A percentile compares a stretch with the other conserved stretches of the same genome.
phyloP scores from a whole-genome alignment of 2,797 vertebrate species.

The Huso huso region DNA sequence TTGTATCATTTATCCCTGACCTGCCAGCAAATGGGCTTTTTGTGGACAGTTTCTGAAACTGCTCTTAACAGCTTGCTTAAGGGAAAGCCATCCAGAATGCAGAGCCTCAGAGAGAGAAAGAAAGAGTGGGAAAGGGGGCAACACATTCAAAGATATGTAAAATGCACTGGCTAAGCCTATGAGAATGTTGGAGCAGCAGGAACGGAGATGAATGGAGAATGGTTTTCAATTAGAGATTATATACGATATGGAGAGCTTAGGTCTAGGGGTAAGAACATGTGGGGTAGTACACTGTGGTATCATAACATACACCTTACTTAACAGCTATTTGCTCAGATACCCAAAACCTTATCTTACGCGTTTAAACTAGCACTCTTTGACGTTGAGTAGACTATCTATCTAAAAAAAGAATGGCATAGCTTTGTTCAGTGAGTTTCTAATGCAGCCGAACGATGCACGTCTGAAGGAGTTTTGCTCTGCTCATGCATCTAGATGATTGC shows the following conservation, averaged over 20 bases:
- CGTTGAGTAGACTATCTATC: neutral
- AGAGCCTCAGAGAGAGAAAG: slow-evolving; percentile 21
- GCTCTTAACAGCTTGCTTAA: slow-evolving; percentile 60
- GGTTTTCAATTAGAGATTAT: too few species aligned
- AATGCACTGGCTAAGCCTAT: slow-evolving; percentile 35
- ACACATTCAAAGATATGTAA: slow-evolving; percentile 37
- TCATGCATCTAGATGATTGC: neutral
- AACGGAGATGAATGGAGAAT: too few species aligned
- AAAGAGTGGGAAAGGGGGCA: slow-evolving; percentile 18
- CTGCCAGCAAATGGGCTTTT: slow-evolving; percentile 59
- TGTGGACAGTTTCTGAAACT: slow-evolving; percentile 58
- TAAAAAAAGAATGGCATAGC: neutral
- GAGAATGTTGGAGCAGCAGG: neutral
- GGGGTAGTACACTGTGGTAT: too few species aligned
- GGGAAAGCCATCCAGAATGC: slow-evolving; percentile 43
- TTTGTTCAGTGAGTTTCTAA: neutral
- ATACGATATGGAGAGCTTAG: too few species aligned
- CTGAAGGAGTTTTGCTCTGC: neutral
- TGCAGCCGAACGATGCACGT: neutral
- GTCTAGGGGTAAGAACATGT: too few species aligned
- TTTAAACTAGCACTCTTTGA: too few species aligned
- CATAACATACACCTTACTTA: too few species aligned
- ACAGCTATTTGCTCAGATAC: too few species aligned
- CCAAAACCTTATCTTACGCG: too few species aligned
- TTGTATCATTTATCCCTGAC: slow-evolving; percentile 70